phyloP scores from a whole-genome alignment of 2,888 invertebrate species.

The Drosophila atripex region DNA sequence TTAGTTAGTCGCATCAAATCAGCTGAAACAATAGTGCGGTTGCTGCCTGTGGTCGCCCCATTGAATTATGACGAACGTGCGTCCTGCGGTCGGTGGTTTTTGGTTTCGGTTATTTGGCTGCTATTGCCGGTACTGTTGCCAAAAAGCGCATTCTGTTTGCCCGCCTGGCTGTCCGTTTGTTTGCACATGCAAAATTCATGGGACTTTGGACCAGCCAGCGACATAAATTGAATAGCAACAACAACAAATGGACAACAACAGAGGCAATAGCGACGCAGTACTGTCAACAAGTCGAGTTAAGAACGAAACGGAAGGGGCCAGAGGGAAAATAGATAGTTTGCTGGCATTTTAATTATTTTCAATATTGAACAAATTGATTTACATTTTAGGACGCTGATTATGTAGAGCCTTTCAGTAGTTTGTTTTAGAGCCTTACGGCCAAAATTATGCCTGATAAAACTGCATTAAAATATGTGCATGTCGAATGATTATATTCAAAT shows the following conservation, averaged over 20 bases:
- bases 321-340: slow-evolving; percentile 41
- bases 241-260: slow-evolving; percentile 13
- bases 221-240: slow-evolving; percentile 67
- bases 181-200: slow-evolving; percentile 66
- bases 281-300: slow-evolving; percentile 59
- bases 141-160: slow-evolving; percentile 74
- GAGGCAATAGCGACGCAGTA: slow-evolving; percentile 28
- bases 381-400: slow-evolving; percentile 76
- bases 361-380: slow-evolving; percentile 81
- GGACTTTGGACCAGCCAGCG: slow-evolving; percentile 37
- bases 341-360: slow-evolving; percentile 80
- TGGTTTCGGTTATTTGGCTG: slow-evolving; percentile 39
- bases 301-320: not conserved
- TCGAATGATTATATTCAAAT: slow-evolving; percentile 73
- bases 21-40: slow-evolving; percentile 79
- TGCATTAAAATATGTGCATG: slow-evolving; percentile 66
- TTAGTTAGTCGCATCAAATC: slow-evolving; percentile 73
- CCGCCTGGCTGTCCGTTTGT: slow-evolving; percentile 48
- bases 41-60: slow-evolving; percentile 54
- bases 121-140: slow-evolving; percentile 29
- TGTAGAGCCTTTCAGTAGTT: slow-evolving; percentile 57
- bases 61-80: slow-evolving; percentile 70
- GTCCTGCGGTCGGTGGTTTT: slow-evolving; percentile 56
- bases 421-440: slow-evolving; percentile 12
- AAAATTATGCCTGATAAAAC: slow-evolving; percentile 70